Conservation (phyloP, 2,888 invertebrate genomes). For the Tigriopus californicus region DNA sequence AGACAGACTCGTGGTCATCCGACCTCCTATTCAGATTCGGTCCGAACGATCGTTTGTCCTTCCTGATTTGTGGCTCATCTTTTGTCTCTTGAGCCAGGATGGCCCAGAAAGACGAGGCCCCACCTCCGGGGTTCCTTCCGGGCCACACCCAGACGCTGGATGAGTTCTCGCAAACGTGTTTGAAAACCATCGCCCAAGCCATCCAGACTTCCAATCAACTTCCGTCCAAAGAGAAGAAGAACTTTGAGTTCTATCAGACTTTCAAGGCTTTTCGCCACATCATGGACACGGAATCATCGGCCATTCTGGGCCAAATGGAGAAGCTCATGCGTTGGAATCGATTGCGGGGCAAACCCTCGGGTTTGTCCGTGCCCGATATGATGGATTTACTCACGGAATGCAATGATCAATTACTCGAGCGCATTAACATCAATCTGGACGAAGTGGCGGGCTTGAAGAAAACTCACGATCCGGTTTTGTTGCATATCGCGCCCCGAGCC, state of each 20-base stretch:
- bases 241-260: constrained; percentile 14
- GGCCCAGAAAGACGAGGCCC: too few relatives aligned
- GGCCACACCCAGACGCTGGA: constrained; percentile 2
- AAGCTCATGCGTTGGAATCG: neutral
- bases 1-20: too few relatives aligned
- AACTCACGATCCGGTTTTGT: constrained; percentile 32
- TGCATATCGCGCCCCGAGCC: constrained; percentile 20
- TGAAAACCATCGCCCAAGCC: constrained; percentile 9
- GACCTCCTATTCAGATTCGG: too few relatives aligned
- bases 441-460: constrained; percentile 41
- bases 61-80: too few relatives aligned
- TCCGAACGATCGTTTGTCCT: too few relatives aligned
- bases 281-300: neutral
- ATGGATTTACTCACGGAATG: constrained; percentile 58
- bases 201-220: constrained; percentile 14
- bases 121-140: neutral
- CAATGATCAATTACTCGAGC: constrained; percentile 64
- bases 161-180: neutral
- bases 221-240: constrained; percentile 9
- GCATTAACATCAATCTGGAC: constrained; percentile 43
- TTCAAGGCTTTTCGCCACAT: constrained; percentile 13
- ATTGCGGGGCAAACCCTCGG: neutral
- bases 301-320: neutral
- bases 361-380: constrained; percentile 31
- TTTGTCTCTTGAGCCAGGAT: too few relatives aligned